Percentiles rank a stretch among this genome's conserved stretches.
Evolutionary conservation across 2,113 vertebrate genomes (phyloP).

Genomic region (Brachyhypopomus gauderio): DNA sequence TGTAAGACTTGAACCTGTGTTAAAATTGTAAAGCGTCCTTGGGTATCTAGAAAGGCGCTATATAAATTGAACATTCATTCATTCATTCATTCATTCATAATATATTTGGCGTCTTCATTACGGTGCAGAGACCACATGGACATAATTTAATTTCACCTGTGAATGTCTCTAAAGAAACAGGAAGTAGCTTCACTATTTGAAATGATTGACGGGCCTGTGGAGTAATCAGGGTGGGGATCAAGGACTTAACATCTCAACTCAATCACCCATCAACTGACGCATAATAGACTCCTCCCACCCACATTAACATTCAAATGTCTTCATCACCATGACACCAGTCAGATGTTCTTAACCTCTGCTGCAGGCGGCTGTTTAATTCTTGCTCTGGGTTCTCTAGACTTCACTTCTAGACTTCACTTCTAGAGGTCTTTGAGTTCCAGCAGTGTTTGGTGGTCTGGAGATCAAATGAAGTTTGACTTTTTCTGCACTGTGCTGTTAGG

Average conservation of each 20-base stretch:
- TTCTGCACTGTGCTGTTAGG: slow-evolving; percentile 50
- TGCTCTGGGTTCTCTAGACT: neutral
- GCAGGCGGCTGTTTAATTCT: neutral
- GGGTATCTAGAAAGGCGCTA: no score
- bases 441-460: neutral
- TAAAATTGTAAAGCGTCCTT: no score
- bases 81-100: no score
- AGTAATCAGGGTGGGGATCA: neutral
- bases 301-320: neutral
- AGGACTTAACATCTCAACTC: neutral
- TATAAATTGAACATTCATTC: no score
- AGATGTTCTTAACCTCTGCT: neutral
- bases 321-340: neutral
- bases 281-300: neutral
- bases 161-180: no score
- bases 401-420: neutral
- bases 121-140: no score
- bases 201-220: neutral
- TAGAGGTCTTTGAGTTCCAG: neutral
- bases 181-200: neutral
- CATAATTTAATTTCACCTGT: no score
- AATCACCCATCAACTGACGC: neutral
- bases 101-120: no score
- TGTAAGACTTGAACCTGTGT: no score
- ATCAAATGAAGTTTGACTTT: slow-evolving; percentile 52